Evolutionary conservation across 2,888 invertebrate genomes (phyloP), one percentile per base, ranked within the genome.

Genomic region (Andricus quercusramuli): DNA sequence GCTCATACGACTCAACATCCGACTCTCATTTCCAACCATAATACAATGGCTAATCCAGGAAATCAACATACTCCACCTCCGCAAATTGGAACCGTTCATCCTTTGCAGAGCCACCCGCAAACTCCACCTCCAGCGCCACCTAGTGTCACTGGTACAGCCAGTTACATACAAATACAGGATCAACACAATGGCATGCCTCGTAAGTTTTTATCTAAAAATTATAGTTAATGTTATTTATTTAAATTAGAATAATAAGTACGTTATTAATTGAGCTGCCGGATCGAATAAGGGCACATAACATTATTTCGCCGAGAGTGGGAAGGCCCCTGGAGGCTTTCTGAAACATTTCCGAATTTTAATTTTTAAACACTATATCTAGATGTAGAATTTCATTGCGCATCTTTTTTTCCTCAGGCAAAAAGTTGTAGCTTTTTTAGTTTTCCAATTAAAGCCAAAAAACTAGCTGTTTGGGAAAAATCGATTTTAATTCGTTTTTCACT

Each of bases 11-110:
- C 90, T 5, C 86, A 88, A 47, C 91, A 91, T 44, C 65, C 88
- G 3, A 80, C 88, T 83, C 90, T 91, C 74, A 87, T 86, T 83
- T 80, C 88, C 59, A 88, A 89, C 82, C 87, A 92, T 84, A 88
- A 89, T 86, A 25, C 91, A 89, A 83, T 93, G 47, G 65, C 87
- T 37, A 87, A 88, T 78, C 80, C 87, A 47, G 70, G 86, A 88
- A 91, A 92, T 70, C 93, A 94, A 79, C 92, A 91, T 82, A 93
- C 93, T 79, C 93, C 94, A n/a, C 93, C 94, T 37, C 94, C 94
- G 2, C 94, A 96, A 94, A 95, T 97, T 78, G 97, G 97, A 78
- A 97, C 97, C 95, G 97, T 98, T 82, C 97, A 98, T 93, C 97
- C 98, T 1, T 95, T 97, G 90, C 96, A 96, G 85, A 96, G 94